Conservation (phyloP, 2,113 vertebrate genomes). For the Zapus hudsonius region DNA sequence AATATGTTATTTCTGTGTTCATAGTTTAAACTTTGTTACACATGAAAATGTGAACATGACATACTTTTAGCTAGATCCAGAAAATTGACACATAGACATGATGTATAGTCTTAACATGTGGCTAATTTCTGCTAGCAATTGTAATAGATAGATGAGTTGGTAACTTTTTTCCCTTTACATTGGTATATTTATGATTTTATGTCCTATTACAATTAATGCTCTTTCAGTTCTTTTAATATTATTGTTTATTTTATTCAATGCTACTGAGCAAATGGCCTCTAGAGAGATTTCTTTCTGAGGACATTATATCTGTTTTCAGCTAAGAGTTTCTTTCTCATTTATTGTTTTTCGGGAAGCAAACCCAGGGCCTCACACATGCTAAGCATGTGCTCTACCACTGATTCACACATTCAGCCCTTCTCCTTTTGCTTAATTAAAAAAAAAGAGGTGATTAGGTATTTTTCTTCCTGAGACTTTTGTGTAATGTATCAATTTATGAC, state of each 20-base stretch:
- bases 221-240: slow-evolving; percentile 21
- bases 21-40: slow-evolving; percentile 38
- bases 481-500: slow-evolving; percentile 12
- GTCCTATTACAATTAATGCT: slow-evolving; percentile 44
- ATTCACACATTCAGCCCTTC: neutral
- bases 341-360: neutral
- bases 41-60: slow-evolving; percentile 30
- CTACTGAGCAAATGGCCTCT: neutral
- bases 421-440: neutral
- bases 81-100: slow-evolving; percentile 31
- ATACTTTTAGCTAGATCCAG: slow-evolving; percentile 9
- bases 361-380: neutral
- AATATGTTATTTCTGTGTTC: slow-evolving; percentile 44
- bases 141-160: neutral
- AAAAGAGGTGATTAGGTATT: slow-evolving; percentile 17
- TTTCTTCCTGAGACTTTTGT: slow-evolving; percentile 26
- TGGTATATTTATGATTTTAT: slow-evolving; percentile 20
- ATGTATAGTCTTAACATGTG: slow-evolving; percentile 32
- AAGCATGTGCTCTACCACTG: neutral
- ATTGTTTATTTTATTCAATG: slow-evolving; percentile 18
- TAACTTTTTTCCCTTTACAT: slow-evolving; percentile 47
- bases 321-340: slow-evolving; percentile 37
- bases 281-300: slow-evolving; percentile 11
- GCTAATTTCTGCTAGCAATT: slow-evolving; percentile 55
- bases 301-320: neutral